Evolutionary conservation across 2,888 invertebrate species (phyloP), one percentile per base, ranked within the genome.

Genomic region (Zygogramma bicolorata): DNA sequence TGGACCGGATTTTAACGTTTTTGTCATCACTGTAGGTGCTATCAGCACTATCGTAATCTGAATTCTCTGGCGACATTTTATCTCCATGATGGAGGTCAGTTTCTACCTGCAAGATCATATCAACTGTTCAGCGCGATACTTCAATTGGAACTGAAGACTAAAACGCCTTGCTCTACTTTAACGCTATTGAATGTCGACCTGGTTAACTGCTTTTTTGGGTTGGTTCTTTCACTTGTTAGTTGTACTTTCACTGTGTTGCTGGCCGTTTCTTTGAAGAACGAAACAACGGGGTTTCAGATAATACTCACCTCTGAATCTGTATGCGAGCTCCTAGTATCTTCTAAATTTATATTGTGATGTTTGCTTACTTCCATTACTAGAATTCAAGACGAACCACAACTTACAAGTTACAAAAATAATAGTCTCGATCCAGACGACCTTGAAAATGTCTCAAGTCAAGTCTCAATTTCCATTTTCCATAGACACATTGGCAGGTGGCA

Each of bases 41-140:
- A 60, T 83, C 85, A 31, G 82, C 84, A 80, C 86, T 87, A 74
- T 86, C 87, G 71, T 86, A 86, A 60, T 86, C 86, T 0, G 86
- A 85, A 49, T 83, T 84, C 65, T 85, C 84, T 13, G 82, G 75
- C 18, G 84, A 82, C 15, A 78, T 81, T 74, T 84, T 83, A 8
- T 80, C 78, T 15, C 74, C 72, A 57, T 71, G 31, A 31, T 71
- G 71, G 61, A 77, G 70, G 42, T 76, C 75, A 59, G 75, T 73
- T 67, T 80, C 80, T 74, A 80, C 81, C 84, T 85, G 84, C 49
- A 84, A 84, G 78, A 82, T 77, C 83, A 83, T 83, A 67, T 63
- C 74, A 31, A 40, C 34, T 57, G 60, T 18, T 60, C 40, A 34
- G 46, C 34, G 53, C 18, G 34, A 42, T 60, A 20, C n/a, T 34